These are phyloP conservation scores for Protosalanx chinensis DNA, from an alignment of 2,797 vertebrate genomes.

Conservation along the genomic window DNA sequence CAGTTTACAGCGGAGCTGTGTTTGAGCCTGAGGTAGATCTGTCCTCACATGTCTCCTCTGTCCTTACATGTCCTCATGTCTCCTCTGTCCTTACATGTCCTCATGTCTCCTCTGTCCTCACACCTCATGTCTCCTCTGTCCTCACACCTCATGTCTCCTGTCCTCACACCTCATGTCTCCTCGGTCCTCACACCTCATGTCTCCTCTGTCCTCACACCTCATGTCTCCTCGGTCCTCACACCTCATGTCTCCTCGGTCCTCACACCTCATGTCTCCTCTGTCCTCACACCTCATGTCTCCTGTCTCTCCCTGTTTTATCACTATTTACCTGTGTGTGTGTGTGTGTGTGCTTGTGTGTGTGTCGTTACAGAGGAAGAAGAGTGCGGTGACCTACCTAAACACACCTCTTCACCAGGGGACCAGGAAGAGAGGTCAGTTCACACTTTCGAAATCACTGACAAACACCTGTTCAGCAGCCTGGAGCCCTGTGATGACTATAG, in stretches of 20 bases:
- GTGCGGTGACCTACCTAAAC: conserved; percentile 97
- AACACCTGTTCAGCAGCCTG: conserved; percentile 2
- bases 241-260: no score
- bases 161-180: background rate
- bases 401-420: conserved; percentile 96
- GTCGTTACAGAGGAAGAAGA: conserved; percentile 91
- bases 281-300: no score
- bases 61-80: background rate
- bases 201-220: no score
- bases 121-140: no score
- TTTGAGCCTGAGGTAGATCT: conserved; percentile 90
- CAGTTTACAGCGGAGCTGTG: conserved; percentile 95
- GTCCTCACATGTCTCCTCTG: background rate
- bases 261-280: no score
- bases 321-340: no score
- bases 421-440: conserved; percentile 93
- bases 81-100: background rate
- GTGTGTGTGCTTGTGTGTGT: background rate
- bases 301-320: no score
- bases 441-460: conserved; percentile 13
- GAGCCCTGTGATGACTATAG: no score
- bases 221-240: background rate
- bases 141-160: background rate
- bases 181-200: no score
- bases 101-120: background rate